phyloP scores from a whole-genome alignment of 2,888 invertebrate species.

The Megalurothrips usitatus region DNA sequence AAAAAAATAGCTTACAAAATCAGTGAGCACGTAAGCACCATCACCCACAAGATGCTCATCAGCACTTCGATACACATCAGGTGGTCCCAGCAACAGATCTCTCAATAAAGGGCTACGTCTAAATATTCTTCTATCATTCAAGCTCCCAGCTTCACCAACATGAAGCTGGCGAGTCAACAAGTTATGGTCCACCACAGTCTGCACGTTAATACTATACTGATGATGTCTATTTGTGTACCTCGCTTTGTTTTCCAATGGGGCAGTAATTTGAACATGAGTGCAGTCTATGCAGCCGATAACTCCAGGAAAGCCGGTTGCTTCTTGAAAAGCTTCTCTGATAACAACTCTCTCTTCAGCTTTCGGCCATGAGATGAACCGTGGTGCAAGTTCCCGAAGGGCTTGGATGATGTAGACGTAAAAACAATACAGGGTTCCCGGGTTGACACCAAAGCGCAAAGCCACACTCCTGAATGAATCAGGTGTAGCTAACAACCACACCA shows the following conservation, averaged over 20 bases:
- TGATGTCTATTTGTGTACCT: not conserved
- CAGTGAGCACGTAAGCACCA: no score
- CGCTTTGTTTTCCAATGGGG: not conserved
- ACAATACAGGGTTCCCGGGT: not conserved
- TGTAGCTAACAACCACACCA: not conserved
- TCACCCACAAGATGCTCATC: no score
- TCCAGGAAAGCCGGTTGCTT: no score
- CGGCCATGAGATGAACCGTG: not conserved
- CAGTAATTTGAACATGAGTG: not conserved
- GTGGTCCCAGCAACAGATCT: no score
- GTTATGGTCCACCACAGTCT: not conserved
- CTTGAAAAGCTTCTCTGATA: not conserved
- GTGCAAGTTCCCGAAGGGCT: not conserved
- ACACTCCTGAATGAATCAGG: not conserved
- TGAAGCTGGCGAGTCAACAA: not conserved
- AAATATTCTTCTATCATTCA: not conserved
- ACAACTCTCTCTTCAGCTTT: not conserved
- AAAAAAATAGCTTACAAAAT: no score
- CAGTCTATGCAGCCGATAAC: not conserved
- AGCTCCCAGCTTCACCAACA: slow-evolving; percentile 3
- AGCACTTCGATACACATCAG: no score
- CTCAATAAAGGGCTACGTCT: not conserved
- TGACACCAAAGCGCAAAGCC: not conserved
- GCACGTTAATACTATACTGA: not conserved
- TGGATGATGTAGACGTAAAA: not conserved